phyloP scores from a whole-genome alignment of 2,797 vertebrate genomes.

The Onychomys arenicola region DNA sequence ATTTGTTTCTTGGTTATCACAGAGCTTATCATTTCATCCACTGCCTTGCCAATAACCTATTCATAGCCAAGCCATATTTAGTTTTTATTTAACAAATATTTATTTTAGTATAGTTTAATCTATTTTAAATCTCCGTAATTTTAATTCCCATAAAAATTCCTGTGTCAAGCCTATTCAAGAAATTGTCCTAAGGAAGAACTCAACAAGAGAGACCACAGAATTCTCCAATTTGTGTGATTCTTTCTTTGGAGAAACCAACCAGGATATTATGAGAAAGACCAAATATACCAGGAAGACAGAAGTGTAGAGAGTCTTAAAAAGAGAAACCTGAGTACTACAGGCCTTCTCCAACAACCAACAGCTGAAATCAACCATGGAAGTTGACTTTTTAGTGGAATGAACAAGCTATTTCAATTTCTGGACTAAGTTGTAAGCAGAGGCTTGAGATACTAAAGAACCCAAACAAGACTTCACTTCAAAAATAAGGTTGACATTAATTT shows the following conservation, averaged over 20 bases:
- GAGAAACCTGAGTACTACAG: not conserved
- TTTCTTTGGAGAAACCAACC: not conserved
- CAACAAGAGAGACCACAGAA: not conserved
- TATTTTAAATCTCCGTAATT: conserved; percentile 7
- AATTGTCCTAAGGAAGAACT: not conserved
- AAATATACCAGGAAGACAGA: not conserved
- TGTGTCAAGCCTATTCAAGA: not conserved
- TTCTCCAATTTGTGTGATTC: not conserved
- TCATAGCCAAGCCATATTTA: not conserved
- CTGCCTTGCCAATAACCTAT: not conserved
- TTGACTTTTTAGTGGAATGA: not conserved
- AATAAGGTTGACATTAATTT: not conserved
- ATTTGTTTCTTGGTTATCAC: not conserved
- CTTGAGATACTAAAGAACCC: not conserved
- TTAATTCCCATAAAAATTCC: not conserved
- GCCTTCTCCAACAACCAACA: not conserved
- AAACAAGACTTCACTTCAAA: not conserved
- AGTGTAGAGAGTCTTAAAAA: not conserved
- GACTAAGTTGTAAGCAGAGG: not conserved
- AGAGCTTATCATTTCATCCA: not conserved
- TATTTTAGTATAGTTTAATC: not conserved
- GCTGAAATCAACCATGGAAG: not conserved
- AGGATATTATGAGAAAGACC: not conserved
- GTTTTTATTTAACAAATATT: conserved; percentile 28
- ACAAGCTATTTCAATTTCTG: not conserved